Percentiles rank a stretch among this genome's conserved stretches.
phyloP scores from a whole-genome alignment of 2,888 invertebrate genomes.

The Papilio elwesi region DNA sequence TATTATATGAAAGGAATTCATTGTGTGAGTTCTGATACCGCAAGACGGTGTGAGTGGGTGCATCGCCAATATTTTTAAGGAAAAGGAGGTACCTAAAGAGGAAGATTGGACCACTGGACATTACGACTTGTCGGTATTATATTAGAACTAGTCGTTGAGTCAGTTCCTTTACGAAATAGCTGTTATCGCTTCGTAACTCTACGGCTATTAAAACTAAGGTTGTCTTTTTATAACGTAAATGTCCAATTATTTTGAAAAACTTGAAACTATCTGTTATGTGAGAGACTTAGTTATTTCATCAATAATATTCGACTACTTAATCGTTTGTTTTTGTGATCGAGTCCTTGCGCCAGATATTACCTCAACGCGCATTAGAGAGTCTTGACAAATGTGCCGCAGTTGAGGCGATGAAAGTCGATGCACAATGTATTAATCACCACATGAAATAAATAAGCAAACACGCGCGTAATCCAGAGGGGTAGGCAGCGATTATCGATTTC shows the following conservation, averaged over 20 bases:
- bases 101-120: too few species aligned
- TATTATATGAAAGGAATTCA: too few species aligned
- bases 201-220: not conserved
- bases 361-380: constrained; percentile 27
- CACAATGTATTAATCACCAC: constrained; percentile 24
- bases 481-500: not conserved
- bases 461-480: not conserved
- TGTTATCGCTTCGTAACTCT: too few species aligned
- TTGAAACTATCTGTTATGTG: not conserved
- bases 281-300: constrained; percentile 3
- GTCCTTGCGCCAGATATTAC: constrained; percentile 20
- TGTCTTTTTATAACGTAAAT: not conserved
- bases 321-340: constrained; percentile 21
- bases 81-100: not conserved
- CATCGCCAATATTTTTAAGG: not conserved
- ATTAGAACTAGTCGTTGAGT: too few species aligned
- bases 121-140: too few species aligned
- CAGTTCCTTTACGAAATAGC: too few species aligned
- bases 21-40: too few species aligned
- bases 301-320: constrained; percentile 2
- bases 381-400: constrained; percentile 24
- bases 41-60: not conserved
- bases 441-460: constrained; percentile 1
- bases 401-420: constrained; percentile 25
- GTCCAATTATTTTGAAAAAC: too few species aligned